These are phyloP conservation scores for Herminia tarsipennalis DNA, from an alignment of 2,888 invertebrate species.

Conservation along the genomic window DNA sequence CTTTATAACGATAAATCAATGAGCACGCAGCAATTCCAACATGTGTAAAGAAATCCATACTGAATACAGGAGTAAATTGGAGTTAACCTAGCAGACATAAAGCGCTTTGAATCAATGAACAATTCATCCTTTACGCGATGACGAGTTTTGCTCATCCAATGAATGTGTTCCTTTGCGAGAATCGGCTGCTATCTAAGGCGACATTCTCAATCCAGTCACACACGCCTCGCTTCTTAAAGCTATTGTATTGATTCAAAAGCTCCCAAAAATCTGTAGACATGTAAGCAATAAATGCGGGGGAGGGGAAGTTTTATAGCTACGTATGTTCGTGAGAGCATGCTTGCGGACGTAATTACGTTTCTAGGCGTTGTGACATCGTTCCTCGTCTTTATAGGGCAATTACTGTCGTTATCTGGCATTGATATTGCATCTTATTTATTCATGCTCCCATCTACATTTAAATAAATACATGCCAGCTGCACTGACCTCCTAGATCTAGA, in stretches of 20 bases:
- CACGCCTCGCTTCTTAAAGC: conserved; percentile 39
- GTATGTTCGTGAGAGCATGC: conserved; percentile 73
- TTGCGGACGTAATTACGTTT: conserved; percentile 76
- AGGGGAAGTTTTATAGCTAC: conserved; percentile 67
- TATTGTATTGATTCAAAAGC: conserved; percentile 51
- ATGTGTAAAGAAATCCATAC: conserved; percentile 2
- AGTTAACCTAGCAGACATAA: conserved; percentile 24
- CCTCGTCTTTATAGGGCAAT: conserved; percentile 82
- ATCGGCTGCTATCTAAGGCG: conserved; percentile 27
- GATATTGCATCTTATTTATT: conserved; percentile 83
- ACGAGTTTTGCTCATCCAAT: conserved; percentile 29
- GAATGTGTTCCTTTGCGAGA: conserved; percentile 33
- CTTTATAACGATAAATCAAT: too few species aligned
- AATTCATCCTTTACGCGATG: conserved; percentile 34
- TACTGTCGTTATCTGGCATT: conserved; percentile 83
- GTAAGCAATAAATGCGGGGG: conserved; percentile 66
- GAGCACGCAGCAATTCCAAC: too few species aligned
- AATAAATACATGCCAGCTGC: conserved; percentile 72
- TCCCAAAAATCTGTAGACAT: conserved; percentile 64
- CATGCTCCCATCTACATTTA: conserved; percentile 67
- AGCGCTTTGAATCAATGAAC: conserved; percentile 36
- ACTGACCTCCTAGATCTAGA: conserved; percentile 59
- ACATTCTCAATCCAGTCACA: conserved; percentile 40
- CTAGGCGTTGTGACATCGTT: conserved; percentile 80
- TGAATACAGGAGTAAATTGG: conserved; percentile 12